These are phyloP conservation scores for Nesidiocoris tenuis DNA, from an alignment of 2,888 invertebrate species.

Conservation along the genomic window DNA sequence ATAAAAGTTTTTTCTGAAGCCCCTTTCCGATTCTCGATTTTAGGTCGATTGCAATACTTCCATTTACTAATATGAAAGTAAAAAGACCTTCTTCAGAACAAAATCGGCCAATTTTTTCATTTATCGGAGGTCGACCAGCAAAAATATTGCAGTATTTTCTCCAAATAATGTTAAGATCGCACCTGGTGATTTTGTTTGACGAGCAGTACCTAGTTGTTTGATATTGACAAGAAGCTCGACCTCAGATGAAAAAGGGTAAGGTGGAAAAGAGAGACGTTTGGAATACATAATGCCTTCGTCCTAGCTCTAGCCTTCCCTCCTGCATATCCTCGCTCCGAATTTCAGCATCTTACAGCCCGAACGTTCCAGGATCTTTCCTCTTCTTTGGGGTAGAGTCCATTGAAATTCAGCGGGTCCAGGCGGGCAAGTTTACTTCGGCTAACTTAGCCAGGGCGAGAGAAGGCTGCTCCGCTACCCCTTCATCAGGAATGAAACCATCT, in stretches of 20 bases:
- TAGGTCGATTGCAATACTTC: no score
- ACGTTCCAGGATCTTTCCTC: background rate
- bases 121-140: no score
- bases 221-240: background rate
- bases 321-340: slow-evolving; percentile 13
- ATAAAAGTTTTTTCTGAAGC: no score
- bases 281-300: background rate
- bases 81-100: no score
- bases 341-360: background rate
- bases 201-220: background rate
- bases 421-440: background rate
- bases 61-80: no score
- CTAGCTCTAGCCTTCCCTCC: slow-evolving; percentile 16
- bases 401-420: background rate
- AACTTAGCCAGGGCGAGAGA: background rate
- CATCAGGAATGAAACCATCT: background rate
- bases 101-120: no score
- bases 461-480: background rate
- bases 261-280: background rate
- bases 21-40: no score
- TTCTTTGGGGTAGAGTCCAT: background rate
- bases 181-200: no score
- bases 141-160: no score
- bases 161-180: no score
- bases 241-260: background rate